Percentiles rank a stretch among this genome's conserved stretches.
Conservation (phyloP, 1,140 invertebrate genomes). For the Drosophila bocki region DNA sequence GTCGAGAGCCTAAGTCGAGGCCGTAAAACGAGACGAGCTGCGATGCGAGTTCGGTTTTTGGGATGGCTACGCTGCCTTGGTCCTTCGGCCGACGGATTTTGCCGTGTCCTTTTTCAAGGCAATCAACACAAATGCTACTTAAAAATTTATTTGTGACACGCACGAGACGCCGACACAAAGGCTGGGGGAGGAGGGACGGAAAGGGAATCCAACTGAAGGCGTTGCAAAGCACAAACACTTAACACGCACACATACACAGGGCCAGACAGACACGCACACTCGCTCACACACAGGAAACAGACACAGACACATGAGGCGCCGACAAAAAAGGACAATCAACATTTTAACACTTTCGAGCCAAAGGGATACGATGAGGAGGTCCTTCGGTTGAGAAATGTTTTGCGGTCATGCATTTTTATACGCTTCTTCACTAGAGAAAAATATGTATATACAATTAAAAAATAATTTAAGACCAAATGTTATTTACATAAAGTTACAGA, state of each 20-base stretch:
- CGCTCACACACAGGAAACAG: constrained; percentile 7
- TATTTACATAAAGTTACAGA: too few species aligned
- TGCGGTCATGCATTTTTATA: constrained; percentile 81
- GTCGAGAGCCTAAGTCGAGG: constrained; percentile 37
- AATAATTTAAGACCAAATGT: background rate
- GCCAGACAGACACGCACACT: constrained; percentile 27
- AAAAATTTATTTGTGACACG: constrained; percentile 82
- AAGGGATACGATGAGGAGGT: constrained; percentile 37
- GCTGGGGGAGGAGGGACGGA: background rate
- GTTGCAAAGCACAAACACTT: constrained; percentile 73
- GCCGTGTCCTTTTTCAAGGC: constrained; percentile 78
- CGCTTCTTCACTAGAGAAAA: constrained; percentile 1
- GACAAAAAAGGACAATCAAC: constrained; percentile 82
- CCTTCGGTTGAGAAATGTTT: constrained; percentile 65
- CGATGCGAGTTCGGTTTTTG: constrained; percentile 26
- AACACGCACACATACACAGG: constrained; percentile 20
- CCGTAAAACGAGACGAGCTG: constrained; percentile 35
- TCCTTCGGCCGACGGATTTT: constrained; percentile 33
- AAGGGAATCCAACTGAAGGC: constrained; percentile 34
- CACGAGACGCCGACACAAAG: constrained; percentile 61
- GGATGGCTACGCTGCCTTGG: constrained; percentile 29
- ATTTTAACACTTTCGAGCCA: constrained; percentile 77
- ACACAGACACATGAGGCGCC: constrained; percentile 36
- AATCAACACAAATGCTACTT: constrained; percentile 84
- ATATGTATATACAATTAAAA: too few species aligned